Evolutionary conservation across 2,113 vertebrate genomes (phyloP).

Genomic region (Chiloscyllium plagiosum): DNA sequence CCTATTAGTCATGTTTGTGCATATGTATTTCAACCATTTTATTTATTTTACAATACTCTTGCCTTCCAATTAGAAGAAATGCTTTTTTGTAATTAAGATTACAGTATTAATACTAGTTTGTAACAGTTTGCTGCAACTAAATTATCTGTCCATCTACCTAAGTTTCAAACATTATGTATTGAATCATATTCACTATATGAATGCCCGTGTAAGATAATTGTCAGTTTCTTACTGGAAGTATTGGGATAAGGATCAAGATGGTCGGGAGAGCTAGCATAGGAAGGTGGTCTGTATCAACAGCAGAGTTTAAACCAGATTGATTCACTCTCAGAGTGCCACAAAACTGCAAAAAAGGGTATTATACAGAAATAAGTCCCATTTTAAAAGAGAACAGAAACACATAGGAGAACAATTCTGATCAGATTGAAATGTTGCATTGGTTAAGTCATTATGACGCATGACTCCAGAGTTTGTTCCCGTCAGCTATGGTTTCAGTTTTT

Average conservation of each 20-base stretch:
- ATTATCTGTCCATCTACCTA: not conserved
- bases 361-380: not conserved
- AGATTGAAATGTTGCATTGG: not conserved
- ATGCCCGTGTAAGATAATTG: not conserved
- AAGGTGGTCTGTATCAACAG: no score
- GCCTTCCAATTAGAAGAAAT: not conserved
- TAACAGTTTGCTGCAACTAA: no score
- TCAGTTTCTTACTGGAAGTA: not conserved
- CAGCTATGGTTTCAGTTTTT: conserved; percentile 49
- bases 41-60: not conserved
- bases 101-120: not conserved
- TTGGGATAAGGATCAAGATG: no score
- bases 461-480: no score
- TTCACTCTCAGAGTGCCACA: not conserved
- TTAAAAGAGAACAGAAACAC: not conserved
- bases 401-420: not conserved
- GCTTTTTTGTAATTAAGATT: not conserved
- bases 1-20: not conserved
- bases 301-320: not conserved
- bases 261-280: not conserved
- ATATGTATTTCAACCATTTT: not conserved
- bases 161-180: no score
- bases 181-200: not conserved
- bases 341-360: not conserved
- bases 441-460: not conserved